These are phyloP conservation scores for Eulemur coronatus DNA, from an alignment of 2,797 vertebrate genomes.

Conservation along the genomic window DNA sequence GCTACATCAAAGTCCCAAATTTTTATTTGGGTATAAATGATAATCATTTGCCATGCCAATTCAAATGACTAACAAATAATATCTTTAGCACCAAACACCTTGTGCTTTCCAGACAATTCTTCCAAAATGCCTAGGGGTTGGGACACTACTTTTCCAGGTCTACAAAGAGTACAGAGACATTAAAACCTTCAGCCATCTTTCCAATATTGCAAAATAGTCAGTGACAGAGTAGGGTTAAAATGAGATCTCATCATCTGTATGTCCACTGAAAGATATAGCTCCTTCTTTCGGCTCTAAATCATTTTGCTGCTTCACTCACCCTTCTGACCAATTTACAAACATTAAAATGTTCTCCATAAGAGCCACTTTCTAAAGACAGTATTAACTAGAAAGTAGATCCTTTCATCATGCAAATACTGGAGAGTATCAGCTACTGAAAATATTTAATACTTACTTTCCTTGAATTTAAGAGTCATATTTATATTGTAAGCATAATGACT, in stretches of 20 bases:
- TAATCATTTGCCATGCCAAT: background rate
- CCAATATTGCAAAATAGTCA: background rate
- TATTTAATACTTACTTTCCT: background rate
- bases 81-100: background rate
- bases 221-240: background rate
- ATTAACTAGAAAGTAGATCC: background rate
- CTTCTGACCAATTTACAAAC: background rate
- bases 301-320: background rate
- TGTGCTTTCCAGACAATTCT: background rate
- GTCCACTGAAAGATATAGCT: background rate
- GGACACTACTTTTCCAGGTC: background rate
- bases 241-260: background rate
- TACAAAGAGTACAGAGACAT: background rate
- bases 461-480: background rate
- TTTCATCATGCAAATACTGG: background rate
- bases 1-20: background rate
- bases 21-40: background rate
- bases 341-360: background rate
- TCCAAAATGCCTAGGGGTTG: background rate
- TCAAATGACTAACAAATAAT: background rate
- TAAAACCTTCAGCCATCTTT: background rate
- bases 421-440: background rate
- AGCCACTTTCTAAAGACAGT: slow-evolving; percentile 8
- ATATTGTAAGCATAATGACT: background rate
- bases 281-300: background rate